Percentiles rank a stretch among this genome's conserved stretches.
phyloP scores from a whole-genome alignment of 2,888 invertebrate genomes.

The Alviniconcha strummeri region DNA sequence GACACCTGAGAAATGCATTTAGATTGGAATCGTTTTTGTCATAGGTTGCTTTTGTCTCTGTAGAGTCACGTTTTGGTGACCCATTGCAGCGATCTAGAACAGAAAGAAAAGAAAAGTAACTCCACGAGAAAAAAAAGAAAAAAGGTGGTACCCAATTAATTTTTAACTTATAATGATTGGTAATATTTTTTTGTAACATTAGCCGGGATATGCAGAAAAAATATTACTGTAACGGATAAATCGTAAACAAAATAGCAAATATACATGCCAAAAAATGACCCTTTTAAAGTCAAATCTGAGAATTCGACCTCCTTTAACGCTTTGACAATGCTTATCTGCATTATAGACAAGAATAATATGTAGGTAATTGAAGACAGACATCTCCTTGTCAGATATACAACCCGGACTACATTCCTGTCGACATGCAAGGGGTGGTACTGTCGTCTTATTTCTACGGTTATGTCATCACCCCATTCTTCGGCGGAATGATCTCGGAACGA shows the following conservation, averaged over 20 bases:
- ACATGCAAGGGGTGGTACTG: conserved; percentile 28
- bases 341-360: no score
- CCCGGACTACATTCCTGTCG: conserved; percentile 17
- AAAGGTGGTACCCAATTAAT: background rate
- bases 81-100: background rate
- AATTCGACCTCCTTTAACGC: no score
- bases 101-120: background rate
- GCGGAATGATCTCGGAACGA: conserved; percentile 15
- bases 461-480: conserved; percentile 31
- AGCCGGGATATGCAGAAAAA: background rate
- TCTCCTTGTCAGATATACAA: background rate
- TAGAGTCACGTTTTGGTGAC: background rate
- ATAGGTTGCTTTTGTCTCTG: background rate
- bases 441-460: conserved; percentile 36
- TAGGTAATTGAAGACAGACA: no score
- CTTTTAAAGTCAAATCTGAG: no score
- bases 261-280: background rate
- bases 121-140: background rate
- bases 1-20: background rate
- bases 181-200: no score
- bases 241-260: background rate
- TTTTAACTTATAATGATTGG: background rate
- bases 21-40: background rate
- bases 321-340: no score
- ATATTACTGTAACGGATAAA: no score